A percentile compares a stretch with the other conserved stretches of the same genome.
These are phyloP conservation scores for Esox masquinongy DNA, from an alignment of 2,797 vertebrate species.

Conservation along the genomic window DNA sequence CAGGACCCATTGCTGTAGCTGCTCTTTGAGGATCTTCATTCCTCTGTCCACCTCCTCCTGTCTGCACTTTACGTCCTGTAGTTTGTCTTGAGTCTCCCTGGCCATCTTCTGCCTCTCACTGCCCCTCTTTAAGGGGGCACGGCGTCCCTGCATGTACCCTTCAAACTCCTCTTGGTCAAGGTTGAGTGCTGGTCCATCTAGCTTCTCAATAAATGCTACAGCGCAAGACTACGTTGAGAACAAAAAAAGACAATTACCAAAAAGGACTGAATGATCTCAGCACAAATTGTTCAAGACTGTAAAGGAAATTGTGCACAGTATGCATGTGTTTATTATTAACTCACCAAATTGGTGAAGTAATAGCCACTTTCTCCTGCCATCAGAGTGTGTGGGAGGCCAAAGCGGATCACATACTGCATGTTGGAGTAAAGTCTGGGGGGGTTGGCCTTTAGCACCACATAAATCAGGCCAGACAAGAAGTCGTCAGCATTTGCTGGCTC, in stretches of 20 bases:
- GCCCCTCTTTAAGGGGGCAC: constrained; percentile 22
- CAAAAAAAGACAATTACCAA: neutral
- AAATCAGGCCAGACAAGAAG: constrained; percentile 78
- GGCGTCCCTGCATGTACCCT: constrained; percentile 72
- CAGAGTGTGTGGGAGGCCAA: constrained; percentile 81
- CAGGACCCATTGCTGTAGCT: constrained; percentile 74
- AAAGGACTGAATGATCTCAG: neutral
- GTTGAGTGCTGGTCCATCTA: constrained; percentile 78
- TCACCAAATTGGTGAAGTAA: constrained; percentile 83
- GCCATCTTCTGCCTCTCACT: constrained; percentile 48
- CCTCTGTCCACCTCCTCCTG: constrained; percentile 75
- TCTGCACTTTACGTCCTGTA: constrained; percentile 69
- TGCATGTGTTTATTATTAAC: constrained; percentile 15
- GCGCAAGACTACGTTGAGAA: constrained; percentile 74
- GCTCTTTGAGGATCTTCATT: constrained; percentile 58
- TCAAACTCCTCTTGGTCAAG: constrained; percentile 78
- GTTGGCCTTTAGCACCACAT: constrained; percentile 81
- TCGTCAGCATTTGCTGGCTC: constrained; percentile 81
- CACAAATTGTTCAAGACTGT: neutral
- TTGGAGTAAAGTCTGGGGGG: constrained; percentile 81
- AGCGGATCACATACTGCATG: constrained; percentile 82
- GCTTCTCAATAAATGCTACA: constrained; percentile 80
- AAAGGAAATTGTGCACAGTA: neutral
- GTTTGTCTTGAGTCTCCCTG: constrained; percentile 59
- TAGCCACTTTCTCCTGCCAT: constrained; percentile 82